Evolutionary conservation across 1,140 invertebrate species (phyloP).

Genomic region (Ylistrum balloti): DNA sequence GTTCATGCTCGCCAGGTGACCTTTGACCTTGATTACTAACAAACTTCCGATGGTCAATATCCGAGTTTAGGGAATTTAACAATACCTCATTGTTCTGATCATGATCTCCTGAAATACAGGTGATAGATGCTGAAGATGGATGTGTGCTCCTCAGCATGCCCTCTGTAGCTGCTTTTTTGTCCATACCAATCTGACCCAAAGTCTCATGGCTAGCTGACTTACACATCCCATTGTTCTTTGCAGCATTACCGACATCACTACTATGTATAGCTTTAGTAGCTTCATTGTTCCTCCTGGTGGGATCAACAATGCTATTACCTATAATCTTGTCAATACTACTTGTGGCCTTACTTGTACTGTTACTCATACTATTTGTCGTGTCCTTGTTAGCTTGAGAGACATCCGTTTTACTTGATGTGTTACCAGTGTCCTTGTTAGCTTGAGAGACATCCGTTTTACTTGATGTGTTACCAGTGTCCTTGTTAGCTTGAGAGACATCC

Average conservation of each 20-base stretch:
- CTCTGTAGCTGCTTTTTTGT: constrained; percentile 13
- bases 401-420: not conserved
- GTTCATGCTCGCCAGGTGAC: not conserved
- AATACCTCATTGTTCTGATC: constrained; percentile 6
- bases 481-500: too few species aligned
- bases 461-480: too few species aligned
- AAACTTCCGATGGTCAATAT: not conserved
- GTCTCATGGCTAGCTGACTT: not conserved
- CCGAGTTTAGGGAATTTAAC: not conserved
- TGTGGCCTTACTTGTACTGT: constrained; percentile 45
- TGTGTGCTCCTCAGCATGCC: not conserved
- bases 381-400: too few species aligned
- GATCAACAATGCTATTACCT: too few species aligned
- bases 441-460: too few species aligned
- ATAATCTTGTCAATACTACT: too few species aligned
- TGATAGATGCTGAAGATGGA: constrained; percentile 42
- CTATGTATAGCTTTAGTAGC: constrained; percentile 30
- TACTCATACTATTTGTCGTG: constrained; percentile 47
- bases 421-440: too few species aligned
- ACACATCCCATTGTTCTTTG: not conserved
- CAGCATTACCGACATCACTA: not conserved
- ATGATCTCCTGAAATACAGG: not conserved
- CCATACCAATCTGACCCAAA: not conserved
- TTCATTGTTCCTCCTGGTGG: too few species aligned
- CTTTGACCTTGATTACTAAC: not conserved